Evolutionary conservation across 2,888 invertebrate genomes (phyloP), one percentile per base, ranked within the genome.

Genomic region (Harmothoe impar): DNA sequence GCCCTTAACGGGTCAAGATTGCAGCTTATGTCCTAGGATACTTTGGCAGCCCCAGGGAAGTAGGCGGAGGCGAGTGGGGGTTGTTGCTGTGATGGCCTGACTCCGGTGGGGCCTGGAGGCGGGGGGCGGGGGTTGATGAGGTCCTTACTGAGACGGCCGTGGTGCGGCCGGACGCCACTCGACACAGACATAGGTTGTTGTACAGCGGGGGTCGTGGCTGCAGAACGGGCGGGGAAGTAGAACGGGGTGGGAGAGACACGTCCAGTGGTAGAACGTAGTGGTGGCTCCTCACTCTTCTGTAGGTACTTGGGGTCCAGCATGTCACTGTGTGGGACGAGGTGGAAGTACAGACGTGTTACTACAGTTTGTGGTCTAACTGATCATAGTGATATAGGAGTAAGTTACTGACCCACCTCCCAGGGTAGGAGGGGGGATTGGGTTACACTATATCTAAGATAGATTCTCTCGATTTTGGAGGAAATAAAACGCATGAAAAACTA

Each of bases 231-330:
- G 54, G 52, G 86, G 54, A 86, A 25, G 86, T 54, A 54, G 54
- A 86, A 56, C 0, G 86, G 56, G 7, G 54, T 56, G 29, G 86
- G 86, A 0, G 86, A 86, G 15, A 56, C 31, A 0, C 31, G 54
- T 1, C 86, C 31, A 7, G 54, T n/a, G 5, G 86, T 17, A 0
- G 62, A 20, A 15, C 68, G 89, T 15, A 68, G 68, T 17, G 91
- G 88, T 15, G 51, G 52, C 17, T 91, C 94, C 81, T 94, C 94
- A 90, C 94, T 90, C 86, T 93, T 94, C 91, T 94, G 94, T 0
- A 95, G 92, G 89, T 94, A 95, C 91, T 94, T 94, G 7, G 94
- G 93, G 91, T 95, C 95, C 89, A 95, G 81, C 31, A 94, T 94
- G 89, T 95, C 94, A 92, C 95, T 95, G 93, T 54, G 94, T 93